A percentile compares a stretch with the other conserved stretches of the same genome.
These are phyloP conservation scores for Peromyscus attwateri DNA, from an alignment of 2,797 vertebrate genomes.

Conservation along the genomic window DNA sequence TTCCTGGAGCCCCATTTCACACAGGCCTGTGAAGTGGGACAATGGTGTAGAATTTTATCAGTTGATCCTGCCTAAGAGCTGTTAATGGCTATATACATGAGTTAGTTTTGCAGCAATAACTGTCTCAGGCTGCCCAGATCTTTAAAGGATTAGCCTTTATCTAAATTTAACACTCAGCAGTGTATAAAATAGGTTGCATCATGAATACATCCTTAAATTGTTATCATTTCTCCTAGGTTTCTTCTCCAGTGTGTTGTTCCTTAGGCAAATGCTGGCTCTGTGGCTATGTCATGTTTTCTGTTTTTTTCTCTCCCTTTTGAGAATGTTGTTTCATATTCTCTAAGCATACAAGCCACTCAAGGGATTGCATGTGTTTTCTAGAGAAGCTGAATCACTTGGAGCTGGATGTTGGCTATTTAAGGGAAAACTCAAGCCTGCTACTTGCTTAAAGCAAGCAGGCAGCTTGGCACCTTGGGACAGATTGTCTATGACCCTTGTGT, in stretches of 20 bases:
- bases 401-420: neutral
- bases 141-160: neutral
- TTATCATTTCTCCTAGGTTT: too few species aligned
- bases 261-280: neutral
- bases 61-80: neutral
- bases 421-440: neutral
- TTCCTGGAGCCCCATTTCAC: neutral
- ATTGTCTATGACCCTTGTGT: fast-evolving
- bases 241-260: too few species aligned
- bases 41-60: fast-evolving
- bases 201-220: fast-evolving
- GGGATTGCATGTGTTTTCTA: neutral
- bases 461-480: neutral
- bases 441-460: too few species aligned
- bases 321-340: neutral
- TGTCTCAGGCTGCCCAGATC: neutral
- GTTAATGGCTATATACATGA: neutral
- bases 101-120: neutral
- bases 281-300: neutral
- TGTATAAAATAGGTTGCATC: fast-evolving
- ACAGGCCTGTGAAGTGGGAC: fast-evolving
- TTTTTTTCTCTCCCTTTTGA: neutral
- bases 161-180: neutral
- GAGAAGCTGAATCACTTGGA: neutral
- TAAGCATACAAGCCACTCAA: neutral